Conservation (phyloP, 1,140 invertebrate genomes). For the Magallana ariakensis region DNA sequence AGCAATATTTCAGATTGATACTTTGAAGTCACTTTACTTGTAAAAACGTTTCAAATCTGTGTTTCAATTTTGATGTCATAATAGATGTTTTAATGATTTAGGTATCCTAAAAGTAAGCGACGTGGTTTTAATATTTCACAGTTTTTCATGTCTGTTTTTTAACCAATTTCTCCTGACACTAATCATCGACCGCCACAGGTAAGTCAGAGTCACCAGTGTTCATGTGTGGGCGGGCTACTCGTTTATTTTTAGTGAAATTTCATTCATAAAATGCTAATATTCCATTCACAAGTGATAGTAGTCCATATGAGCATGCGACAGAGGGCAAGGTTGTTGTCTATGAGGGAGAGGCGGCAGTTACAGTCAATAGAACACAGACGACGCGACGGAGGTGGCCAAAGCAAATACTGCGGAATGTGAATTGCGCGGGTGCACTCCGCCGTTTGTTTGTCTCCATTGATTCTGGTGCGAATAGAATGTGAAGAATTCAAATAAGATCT, state of each 20-base stretch:
- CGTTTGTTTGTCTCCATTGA: background rate
- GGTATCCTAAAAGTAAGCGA: too few species aligned
- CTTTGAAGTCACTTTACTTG: too few species aligned
- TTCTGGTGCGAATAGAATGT: background rate
- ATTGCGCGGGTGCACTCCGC: background rate
- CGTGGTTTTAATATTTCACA: too few species aligned
- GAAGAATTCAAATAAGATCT: background rate
- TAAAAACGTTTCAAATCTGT: too few species aligned
- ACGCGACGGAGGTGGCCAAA: background rate
- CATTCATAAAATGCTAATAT: constrained; percentile 37
- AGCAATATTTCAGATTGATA: too few species aligned
- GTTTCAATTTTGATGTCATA: too few species aligned
- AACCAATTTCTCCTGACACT: background rate
- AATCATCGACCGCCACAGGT: background rate
- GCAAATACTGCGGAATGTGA: constrained; percentile 12
- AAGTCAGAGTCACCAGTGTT: background rate
- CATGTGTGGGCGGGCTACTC: constrained; percentile 18
- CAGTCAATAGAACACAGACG: too few species aligned
- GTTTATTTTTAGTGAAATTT: background rate
- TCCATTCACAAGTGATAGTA: background rate
- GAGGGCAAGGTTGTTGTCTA: background rate
- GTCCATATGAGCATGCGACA: background rate
- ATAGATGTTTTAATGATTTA: too few species aligned
- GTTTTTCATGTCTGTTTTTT: too few species aligned
- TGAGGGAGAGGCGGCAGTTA: background rate